A percentile compares a stretch with the other conserved stretches of the same genome.
phyloP scores from a whole-genome alignment of 2,113 vertebrate species.

The Thermophis baileyi region DNA sequence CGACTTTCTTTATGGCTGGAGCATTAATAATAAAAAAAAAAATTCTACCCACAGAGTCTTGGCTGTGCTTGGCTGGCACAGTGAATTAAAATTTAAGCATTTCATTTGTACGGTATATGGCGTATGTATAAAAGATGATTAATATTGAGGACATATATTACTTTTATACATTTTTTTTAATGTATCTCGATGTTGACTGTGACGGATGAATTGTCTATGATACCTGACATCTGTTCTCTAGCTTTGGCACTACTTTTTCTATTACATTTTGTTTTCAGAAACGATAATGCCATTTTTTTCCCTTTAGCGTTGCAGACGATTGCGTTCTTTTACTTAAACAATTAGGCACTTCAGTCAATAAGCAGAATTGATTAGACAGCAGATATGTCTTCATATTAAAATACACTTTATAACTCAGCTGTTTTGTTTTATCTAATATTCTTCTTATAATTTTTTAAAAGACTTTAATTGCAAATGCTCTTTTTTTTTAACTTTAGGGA shows the following conservation, averaged over 20 bases:
- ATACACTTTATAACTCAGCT: not conserved
- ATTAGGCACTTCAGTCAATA: not conserved
- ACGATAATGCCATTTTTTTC: not conserved
- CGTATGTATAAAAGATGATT: conserved; percentile 26
- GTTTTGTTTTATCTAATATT: not conserved
- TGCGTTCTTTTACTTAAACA: conserved; percentile 12
- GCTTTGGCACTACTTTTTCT: conserved; percentile 7
- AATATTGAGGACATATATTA: conserved; percentile 28
- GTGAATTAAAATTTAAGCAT: conserved; percentile 13
- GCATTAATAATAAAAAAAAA: not conserved
- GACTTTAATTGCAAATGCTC: not conserved
- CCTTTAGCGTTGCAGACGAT: not conserved
- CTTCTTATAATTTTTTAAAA: not conserved
- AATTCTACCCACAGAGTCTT: conserved; percentile 20
- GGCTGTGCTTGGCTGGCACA: conserved; percentile 3
- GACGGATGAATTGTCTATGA: conserved; percentile 15
- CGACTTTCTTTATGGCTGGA: conserved; percentile 31
- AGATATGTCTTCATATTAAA: conserved; percentile 4
- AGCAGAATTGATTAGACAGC: conserved; percentile 14
- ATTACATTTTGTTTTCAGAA: conserved; percentile 9
- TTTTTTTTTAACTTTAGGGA: not conserved
- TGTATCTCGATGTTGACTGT: conserved; percentile 27
- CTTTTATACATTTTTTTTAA: conserved; percentile 14
- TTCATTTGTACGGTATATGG: conserved; percentile 12
- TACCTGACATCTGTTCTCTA: conserved; percentile 7